Evolutionary conservation across 2,113 vertebrate genomes (phyloP), one percentile per base, ranked within the genome.

Genomic region (Brienomyrus longianalis): DNA sequence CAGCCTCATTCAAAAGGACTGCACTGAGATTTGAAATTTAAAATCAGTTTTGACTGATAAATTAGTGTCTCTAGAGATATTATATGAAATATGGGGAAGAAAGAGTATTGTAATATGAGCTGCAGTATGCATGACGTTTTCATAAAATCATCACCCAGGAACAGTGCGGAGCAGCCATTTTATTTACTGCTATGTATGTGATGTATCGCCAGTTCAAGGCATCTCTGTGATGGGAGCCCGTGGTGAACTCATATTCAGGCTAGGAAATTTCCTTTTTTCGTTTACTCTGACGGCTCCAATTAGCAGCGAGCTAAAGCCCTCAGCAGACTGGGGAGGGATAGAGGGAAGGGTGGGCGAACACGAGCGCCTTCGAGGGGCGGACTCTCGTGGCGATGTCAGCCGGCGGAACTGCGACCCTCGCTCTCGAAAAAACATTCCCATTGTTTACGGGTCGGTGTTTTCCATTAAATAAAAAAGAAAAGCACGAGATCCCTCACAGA

Each of bases 231-330:
- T 27, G 54, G 54, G 19, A 56, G 54, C 19, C 54, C 54, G 19
- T 56, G 54, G 19, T 56, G 54, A 56, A 56, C 54, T 56, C 27
- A 70, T 5, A 70, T 31, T 94, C 95, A 96, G 96, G 95, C 95
- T 94, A 96, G 95, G 94, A 94, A 93, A 95, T 93, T 95, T 94
- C 93, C 93, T 94, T 92, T 95, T 96, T 95, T 95, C 3, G 31
- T 92, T 93, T 93, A 92, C 89, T 93, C 94, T 95, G 94, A 94
- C 94, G 94, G 94, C 94, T 94, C 92, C 92, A 94, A 95, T 95
- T 95, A 94, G 86, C 89, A 91, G 52, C 85, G 88, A 90, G 92
- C 91, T 89, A 48, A 92, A 88, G 91, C 90, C 92, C 92, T 90
- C 90, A 86, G 89, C 91, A 91, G 93, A 93, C 89, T 10, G 3